phyloP scores from a whole-genome alignment of 2,113 vertebrate genomes.

The Microcebus griseorufus region DNA sequence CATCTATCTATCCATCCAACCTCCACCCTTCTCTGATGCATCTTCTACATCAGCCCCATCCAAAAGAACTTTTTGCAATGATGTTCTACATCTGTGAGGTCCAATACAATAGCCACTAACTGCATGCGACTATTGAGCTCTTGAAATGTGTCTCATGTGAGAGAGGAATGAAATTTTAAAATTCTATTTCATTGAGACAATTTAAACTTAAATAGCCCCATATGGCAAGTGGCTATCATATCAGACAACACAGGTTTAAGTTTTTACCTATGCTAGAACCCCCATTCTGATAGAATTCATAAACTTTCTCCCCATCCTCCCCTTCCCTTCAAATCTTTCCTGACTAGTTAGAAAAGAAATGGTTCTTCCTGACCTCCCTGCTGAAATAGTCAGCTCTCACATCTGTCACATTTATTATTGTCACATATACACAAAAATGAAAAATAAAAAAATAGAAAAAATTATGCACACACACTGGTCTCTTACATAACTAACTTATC shows the following conservation, averaged over 20 bases:
- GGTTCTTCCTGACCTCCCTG: not conserved
- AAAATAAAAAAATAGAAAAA: not conserved
- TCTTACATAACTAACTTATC: not conserved
- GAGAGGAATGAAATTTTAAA: not conserved
- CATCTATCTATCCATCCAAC: rapidly evolving
- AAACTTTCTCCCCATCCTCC: not conserved
- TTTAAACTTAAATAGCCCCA: not conserved
- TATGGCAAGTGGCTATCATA: not conserved
- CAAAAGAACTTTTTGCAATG: not conserved
- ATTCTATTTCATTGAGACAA: not conserved
- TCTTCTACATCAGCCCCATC: not conserved
- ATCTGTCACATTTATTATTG: not conserved
- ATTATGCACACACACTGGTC: not conserved
- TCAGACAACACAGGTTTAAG: not conserved
- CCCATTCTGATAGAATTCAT: not conserved
- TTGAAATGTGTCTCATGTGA: not conserved
- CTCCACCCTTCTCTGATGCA: not conserved
- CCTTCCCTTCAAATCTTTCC: not conserved
- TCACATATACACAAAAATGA: not conserved
- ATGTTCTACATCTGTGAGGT: no score
- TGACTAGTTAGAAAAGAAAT: not conserved
- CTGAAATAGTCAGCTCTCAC: not conserved
- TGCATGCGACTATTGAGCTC: rapidly evolving
- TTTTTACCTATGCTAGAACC: not conserved
- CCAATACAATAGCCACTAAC: not conserved